phyloP scores from a whole-genome alignment of 2,888 invertebrate species.

The Limnephilus rhombicus region DNA sequence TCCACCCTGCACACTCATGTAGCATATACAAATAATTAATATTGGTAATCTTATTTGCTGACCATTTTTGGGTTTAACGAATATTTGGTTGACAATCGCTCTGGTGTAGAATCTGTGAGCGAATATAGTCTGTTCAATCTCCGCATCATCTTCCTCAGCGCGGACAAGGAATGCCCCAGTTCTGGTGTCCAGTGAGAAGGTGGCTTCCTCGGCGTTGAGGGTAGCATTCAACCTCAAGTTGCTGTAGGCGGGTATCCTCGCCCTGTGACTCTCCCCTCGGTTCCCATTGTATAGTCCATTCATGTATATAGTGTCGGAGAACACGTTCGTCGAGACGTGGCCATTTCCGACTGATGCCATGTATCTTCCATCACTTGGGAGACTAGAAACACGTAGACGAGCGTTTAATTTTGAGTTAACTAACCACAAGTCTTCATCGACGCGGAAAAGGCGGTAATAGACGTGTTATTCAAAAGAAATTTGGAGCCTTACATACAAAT shows the following conservation, averaged over 20 bases:
- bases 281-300: slow-evolving; percentile 73
- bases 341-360: slow-evolving; percentile 71
- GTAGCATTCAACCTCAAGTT: slow-evolving; percentile 67
- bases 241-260: slow-evolving; percentile 72
- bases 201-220: not conserved
- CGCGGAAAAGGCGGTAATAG: not conserved
- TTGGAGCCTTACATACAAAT: not conserved
- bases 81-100: slow-evolving; percentile 71
- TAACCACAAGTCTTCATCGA: not conserved
- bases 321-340: slow-evolving; percentile 71
- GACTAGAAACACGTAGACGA: slow-evolving; percentile 16
- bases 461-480: not conserved
- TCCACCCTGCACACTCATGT: too few relatives aligned
- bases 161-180: slow-evolving; percentile 66
- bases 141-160: slow-evolving; percentile 49
- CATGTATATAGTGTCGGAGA: slow-evolving; percentile 71
- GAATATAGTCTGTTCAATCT: slow-evolving; percentile 68
- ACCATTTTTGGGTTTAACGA: slow-evolving; percentile 60
- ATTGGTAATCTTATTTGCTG: not conserved
- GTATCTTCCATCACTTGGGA: slow-evolving; percentile 58
- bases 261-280: slow-evolving; percentile 71
- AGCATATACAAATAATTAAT: not conserved
- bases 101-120: slow-evolving; percentile 72
- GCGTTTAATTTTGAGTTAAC: not conserved
- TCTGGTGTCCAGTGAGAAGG: slow-evolving; percentile 67